These are phyloP conservation scores for Pemphigus obesinymphae DNA, from an alignment of 1,140 invertebrate genomes.

Conservation along the genomic window DNA sequence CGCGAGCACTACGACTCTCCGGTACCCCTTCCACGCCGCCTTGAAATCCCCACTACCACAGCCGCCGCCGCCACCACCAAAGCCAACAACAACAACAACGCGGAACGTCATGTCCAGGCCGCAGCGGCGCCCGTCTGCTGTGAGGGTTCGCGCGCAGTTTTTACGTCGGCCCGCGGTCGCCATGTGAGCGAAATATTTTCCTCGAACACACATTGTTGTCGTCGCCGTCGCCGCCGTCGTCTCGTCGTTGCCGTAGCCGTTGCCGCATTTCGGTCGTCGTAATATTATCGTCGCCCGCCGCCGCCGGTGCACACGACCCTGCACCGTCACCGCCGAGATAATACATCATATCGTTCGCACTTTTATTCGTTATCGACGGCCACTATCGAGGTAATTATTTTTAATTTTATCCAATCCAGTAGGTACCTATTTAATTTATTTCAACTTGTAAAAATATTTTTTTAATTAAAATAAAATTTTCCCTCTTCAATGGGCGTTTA, in stretches of 20 bases:
- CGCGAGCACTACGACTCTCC: not conserved
- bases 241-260: not conserved
- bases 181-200: constrained; percentile 32
- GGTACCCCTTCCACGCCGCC: not conserved
- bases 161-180: constrained; percentile 26
- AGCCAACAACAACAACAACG: constrained; percentile 1
- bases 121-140: constrained; percentile 22
- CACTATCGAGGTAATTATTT: not conserved
- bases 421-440: too few species aligned
- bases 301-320: not conserved
- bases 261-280: not conserved
- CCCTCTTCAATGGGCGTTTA: too few species aligned
- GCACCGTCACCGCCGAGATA: too few species aligned
- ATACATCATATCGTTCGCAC: too few species aligned
- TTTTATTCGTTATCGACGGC: not conserved
- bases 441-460: too few species aligned
- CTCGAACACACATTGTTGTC: constrained; percentile 2
- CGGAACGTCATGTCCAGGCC: constrained; percentile 21
- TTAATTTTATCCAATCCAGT: too few species aligned
- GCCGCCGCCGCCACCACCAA: not conserved
- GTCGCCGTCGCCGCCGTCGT: constrained; percentile 9
- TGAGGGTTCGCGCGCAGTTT: constrained; percentile 37
- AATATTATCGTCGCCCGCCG: not conserved
- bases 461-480: too few species aligned
- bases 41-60: not conserved